These are phyloP conservation scores for Prunella himalayana DNA, from an alignment of 2,113 vertebrate genomes.

Conservation along the genomic window DNA sequence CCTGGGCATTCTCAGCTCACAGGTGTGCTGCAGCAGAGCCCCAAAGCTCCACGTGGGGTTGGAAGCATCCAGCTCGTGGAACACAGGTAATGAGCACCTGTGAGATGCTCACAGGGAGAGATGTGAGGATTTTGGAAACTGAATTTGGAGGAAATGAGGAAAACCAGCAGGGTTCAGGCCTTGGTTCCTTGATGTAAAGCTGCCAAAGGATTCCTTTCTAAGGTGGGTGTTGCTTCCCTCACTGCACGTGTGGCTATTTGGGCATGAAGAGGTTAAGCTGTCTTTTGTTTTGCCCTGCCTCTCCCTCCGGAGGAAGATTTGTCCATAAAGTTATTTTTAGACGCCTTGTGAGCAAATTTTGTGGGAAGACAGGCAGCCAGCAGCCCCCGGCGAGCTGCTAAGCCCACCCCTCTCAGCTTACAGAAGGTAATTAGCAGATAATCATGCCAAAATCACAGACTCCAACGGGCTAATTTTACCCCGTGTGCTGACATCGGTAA, in stretches of 20 bases:
- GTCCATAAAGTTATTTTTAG: conserved; percentile 54
- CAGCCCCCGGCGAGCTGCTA: conserved; percentile 71
- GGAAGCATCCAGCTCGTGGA: neutral
- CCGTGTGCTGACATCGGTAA: neutral
- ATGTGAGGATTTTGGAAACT: neutral
- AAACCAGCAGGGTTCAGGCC: neutral
- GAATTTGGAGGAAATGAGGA: neutral
- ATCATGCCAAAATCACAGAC: conserved; percentile 18
- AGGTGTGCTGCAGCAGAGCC: neutral
- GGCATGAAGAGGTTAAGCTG: neutral
- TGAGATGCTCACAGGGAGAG: accelerated
- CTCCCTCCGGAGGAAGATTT: neutral
- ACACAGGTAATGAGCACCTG: neutral
- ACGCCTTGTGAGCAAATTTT: neutral
- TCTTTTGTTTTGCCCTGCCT: neutral
- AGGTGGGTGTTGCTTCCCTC: neutral
- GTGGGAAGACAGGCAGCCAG: conserved; percentile 50
- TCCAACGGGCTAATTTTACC: conserved; percentile 22
- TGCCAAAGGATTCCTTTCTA: neutral
- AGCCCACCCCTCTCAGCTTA: conserved; percentile 77
- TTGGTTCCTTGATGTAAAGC: neutral
- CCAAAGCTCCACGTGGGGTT: accelerated
- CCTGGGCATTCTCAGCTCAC: neutral
- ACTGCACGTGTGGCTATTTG: accelerated
- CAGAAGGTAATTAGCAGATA: conserved; percentile 75